Conservation (phyloP, 2,113 vertebrate species). For the Acanthisitta chloris region DNA sequence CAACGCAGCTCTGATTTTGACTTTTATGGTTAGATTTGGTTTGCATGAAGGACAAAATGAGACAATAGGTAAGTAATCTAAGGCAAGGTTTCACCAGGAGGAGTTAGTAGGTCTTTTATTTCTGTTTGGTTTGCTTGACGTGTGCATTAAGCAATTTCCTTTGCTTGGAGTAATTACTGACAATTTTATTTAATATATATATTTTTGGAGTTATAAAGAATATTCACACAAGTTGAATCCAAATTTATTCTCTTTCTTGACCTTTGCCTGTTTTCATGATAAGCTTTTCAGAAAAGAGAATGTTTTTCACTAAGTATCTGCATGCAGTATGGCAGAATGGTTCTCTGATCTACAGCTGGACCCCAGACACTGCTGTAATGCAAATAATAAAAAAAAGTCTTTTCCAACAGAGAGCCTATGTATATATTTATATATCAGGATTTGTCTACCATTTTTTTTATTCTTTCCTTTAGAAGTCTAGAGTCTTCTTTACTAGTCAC, state of each 20-base stretch:
- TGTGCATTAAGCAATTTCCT: not conserved
- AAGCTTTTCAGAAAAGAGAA: not conserved
- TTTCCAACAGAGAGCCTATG: not conserved
- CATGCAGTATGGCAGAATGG: not conserved
- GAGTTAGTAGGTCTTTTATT: not conserved
- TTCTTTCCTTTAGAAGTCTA: constrained; percentile 45
- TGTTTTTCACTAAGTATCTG: not conserved
- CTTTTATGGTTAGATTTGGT: not conserved
- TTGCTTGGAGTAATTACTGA: not conserved
- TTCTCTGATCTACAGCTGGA: not conserved
- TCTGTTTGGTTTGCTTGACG: not conserved
- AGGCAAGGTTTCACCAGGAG: not conserved
- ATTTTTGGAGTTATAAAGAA: not conserved
- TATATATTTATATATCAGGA: not conserved
- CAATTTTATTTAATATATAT: not conserved
- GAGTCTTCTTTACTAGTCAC: constrained; percentile 58
- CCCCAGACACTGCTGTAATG: not conserved
- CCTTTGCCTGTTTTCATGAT: not conserved
- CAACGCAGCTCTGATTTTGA: not conserved
- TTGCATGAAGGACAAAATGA: not conserved
- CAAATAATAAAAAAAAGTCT: not conserved
- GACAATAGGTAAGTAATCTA: not conserved
- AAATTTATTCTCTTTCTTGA: not conserved
- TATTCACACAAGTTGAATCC: not conserved
- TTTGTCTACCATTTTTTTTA: not conserved